Conservation (phyloP, 2,113 vertebrate genomes). For the Prietella phreatophila region DNA sequence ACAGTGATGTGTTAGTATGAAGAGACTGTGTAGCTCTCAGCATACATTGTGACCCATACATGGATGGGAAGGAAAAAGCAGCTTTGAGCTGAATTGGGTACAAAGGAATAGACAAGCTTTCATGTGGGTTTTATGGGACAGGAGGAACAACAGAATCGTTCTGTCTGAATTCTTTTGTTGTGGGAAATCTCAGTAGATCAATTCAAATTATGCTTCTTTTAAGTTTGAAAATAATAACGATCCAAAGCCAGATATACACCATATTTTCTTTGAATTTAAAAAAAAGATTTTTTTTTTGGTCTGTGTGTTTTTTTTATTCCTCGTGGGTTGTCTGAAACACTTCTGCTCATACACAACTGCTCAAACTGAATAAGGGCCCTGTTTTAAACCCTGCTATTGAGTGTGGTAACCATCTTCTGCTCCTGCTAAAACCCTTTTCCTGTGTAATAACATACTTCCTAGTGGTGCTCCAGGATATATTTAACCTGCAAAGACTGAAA, state of each 20-base stretch:
- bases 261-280: conserved; percentile 4
- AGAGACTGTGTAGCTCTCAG: neutral
- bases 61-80: neutral
- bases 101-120: conserved; percentile 21
- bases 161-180: conserved; percentile 20
- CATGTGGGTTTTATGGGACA: conserved; percentile 32
- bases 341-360: neutral
- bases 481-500: conserved; percentile 43
- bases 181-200: neutral
- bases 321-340: conserved; percentile 6
- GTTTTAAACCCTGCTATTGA: conserved; percentile 26
- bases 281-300: neutral
- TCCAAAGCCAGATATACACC: neutral
- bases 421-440: conserved; percentile 35
- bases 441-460: conserved; percentile 47
- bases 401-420: conserved; percentile 28
- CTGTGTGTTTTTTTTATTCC: neutral
- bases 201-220: conserved; percentile 16
- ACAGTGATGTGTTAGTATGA: neutral
- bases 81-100: neutral
- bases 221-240: neutral
- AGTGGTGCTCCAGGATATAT: conserved; percentile 44
- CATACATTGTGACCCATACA: neutral
- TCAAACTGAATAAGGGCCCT: neutral
- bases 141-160: conserved; percentile 18